Conservation (phyloP, 2,797 vertebrate genomes). For the Semaprochilodus insignis region DNA sequence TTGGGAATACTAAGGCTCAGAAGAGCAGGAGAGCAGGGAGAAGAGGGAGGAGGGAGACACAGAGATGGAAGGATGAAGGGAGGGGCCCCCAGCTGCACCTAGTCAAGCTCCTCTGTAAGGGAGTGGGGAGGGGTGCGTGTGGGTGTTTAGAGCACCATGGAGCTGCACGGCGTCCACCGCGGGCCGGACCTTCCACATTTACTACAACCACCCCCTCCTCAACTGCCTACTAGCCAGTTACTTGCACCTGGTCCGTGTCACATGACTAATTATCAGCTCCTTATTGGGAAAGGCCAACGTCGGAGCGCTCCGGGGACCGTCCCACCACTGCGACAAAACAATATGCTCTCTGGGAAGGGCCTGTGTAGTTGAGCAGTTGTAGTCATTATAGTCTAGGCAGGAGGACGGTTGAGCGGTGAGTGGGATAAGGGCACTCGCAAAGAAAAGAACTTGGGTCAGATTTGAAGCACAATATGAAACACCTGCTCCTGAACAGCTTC, state of each 20-base stretch:
- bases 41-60: slow-evolving; percentile 54
- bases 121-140: slow-evolving; percentile 53
- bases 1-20: slow-evolving; percentile 70
- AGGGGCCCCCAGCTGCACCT: slow-evolving; percentile 77
- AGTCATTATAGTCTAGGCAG: slow-evolving; percentile 60
- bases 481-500: slow-evolving; percentile 78
- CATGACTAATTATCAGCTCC: slow-evolving; percentile 81
- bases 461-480: slow-evolving; percentile 74
- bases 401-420: slow-evolving; percentile 65
- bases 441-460: slow-evolving; percentile 69
- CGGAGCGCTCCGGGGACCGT: slow-evolving; percentile 67
- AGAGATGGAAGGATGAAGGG: slow-evolving; percentile 57
- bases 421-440: slow-evolving; percentile 68
- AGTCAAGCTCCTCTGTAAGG: slow-evolving; percentile 61
- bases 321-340: slow-evolving; percentile 72
- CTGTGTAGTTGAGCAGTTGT: slow-evolving; percentile 52
- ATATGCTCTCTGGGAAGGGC: slow-evolving; percentile 69
- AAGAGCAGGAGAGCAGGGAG: slow-evolving; percentile 64
- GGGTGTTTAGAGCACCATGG: slow-evolving; percentile 58
- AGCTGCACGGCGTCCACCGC: slow-evolving; percentile 37
- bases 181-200: slow-evolving; percentile 50
- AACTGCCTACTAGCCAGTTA: slow-evolving; percentile 63
- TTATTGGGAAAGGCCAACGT: slow-evolving; percentile 70
- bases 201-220: slow-evolving; percentile 26
- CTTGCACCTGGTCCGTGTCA: slow-evolving; percentile 80